Conservation (phyloP, 2,113 vertebrate species). For the Phylloscopus trochiloides region DNA sequence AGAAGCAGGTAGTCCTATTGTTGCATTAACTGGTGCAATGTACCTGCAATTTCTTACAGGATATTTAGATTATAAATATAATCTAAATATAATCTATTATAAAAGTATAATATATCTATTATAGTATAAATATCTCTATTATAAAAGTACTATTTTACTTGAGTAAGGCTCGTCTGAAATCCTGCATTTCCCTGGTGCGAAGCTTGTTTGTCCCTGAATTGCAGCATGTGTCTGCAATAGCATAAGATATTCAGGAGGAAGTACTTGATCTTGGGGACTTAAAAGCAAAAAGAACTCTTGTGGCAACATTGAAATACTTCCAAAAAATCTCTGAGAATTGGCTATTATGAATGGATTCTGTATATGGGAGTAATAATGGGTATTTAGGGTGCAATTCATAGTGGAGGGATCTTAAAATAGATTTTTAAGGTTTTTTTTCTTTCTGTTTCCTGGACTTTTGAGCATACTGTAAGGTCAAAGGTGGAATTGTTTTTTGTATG, state of each 20-base stretch:
- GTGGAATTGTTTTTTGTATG: not conserved
- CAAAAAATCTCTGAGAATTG: not conserved
- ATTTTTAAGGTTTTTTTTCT: not conserved
- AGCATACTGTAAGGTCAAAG: not conserved
- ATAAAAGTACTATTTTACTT: not conserved
- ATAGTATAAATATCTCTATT: not conserved
- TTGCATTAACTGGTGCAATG: not conserved
- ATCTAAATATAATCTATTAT: not conserved
- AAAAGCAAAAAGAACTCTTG: not conserved
- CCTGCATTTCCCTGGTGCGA: not conserved
- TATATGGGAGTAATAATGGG: not conserved
- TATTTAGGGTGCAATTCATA: not conserved
- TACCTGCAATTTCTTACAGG: not conserved
- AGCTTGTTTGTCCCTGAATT: not conserved
- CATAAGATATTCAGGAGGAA: not conserved
- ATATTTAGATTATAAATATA: not conserved
- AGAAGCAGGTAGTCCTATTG: not conserved
- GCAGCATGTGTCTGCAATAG: not conserved
- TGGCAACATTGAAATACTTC: not conserved
- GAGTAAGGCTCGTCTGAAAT: not conserved
- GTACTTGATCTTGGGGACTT: not conserved
- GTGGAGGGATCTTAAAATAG: not conserved
- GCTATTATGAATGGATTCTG: not conserved
- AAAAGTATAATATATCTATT: too few species aligned
- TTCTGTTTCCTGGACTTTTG: not conserved